Evolutionary conservation across 2,113 vertebrate species (phyloP), one percentile per base, ranked within the genome.

Genomic region (Cathartes aura): DNA sequence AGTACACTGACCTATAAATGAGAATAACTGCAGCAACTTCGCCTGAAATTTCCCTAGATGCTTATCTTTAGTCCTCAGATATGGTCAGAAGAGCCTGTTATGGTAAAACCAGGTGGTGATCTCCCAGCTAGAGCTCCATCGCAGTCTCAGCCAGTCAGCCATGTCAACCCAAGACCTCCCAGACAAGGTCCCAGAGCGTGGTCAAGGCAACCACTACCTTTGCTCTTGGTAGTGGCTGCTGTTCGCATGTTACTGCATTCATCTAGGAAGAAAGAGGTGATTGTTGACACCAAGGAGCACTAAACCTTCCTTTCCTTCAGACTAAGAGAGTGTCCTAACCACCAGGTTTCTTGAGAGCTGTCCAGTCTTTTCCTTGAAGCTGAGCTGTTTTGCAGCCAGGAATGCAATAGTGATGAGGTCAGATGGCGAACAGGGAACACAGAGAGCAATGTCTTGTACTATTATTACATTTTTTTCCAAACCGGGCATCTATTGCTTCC

Each of bases 311-410:
- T 94, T 84, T 55, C 18, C n/a, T 87, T 63, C 53, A 53, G 22
- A 50, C 15, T 9, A n/a, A 55, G 7, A 68, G 9, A 21, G 12
- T 36, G 19, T 67, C 47, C 32, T 47, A 55, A 50, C 30, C 21
- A 43, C 4, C 30, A 40, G 63, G 42, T 89, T 94, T 82, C 26
- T 84, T 67, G 20, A 78, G 55, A 64, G 8, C 15, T 68, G 2
- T n/a, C 32, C 56, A 36, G 15, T 70, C 20, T 92, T 88, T 56
- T 60, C 68, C 63, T 55, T 93, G 87, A 95, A 78, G 23, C n/a
- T 21, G 45, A 80, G 32, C 13, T 70, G 50, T 6, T 84, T 82
- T 55, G 30, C 45, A 83, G 47, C 14, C 36, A 87, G 55, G 34
- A 94, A 66, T 66, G 10, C n/a, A 38, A 17, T 5, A 67, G 26